These are phyloP conservation scores for Aurelia sp. DNA, from an alignment of 30 jellyfish, hydroid and myxozoan genomes.

Conservation along the genomic window DNA sequence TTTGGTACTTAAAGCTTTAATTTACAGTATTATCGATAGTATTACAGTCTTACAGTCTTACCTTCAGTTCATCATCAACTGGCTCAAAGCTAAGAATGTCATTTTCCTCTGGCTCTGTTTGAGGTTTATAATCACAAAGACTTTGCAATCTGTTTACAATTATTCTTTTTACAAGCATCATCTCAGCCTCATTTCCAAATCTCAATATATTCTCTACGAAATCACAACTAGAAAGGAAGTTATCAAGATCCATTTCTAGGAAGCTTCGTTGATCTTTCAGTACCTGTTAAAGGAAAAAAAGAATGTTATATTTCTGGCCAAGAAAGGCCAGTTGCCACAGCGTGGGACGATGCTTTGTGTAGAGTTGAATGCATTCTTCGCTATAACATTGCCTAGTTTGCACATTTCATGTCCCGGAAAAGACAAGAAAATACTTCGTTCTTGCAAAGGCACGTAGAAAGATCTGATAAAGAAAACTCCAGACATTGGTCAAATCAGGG, in stretches of 20 bases:
- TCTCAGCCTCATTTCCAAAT: constrained; percentile 99
- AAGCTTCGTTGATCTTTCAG: constrained; percentile 79
- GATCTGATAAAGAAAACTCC: no score
- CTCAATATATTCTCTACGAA: constrained; percentile 91
- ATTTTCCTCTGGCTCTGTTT: constrained; percentile 95
- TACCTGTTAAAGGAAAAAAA: constrained; percentile 40
- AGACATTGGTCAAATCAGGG: no score
- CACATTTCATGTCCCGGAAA: no score
- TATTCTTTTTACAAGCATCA: constrained; percentile 83
- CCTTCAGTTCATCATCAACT: constrained; percentile 71
- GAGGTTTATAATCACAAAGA: constrained; percentile 80
- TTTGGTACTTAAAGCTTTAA: no score
- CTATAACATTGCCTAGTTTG: no score
- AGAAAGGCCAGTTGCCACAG: no score
- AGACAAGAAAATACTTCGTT: no score
- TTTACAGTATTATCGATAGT: no score
- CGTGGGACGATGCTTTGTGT: no score
- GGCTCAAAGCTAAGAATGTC: constrained; percentile 79
- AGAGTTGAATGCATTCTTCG: no score
- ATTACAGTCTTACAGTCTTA: no score
- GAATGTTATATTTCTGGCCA: background rate
- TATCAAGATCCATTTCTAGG: constrained; percentile 88
- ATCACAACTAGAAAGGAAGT: constrained; percentile 86
- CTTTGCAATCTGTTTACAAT: constrained; percentile 80
- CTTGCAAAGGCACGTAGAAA: no score